phyloP scores from a whole-genome alignment of 2,113 vertebrate species.

The Cyprinodon tularosa region DNA sequence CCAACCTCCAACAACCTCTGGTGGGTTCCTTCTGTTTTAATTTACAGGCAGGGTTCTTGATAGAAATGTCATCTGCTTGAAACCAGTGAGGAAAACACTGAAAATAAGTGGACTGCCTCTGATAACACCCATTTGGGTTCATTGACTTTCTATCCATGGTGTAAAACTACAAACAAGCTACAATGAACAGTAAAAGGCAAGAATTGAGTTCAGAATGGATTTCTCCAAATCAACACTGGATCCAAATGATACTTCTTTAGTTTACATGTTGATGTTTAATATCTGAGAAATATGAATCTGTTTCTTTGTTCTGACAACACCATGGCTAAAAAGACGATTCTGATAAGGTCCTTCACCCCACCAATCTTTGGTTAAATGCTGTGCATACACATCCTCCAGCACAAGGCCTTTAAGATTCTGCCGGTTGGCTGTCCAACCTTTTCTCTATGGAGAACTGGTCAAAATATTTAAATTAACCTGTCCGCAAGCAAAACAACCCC shows the following conservation, averaged over 20 bases:
- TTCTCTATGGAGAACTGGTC: too few relatives aligned
- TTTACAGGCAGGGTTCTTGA: background rate
- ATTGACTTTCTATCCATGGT: too few relatives aligned
- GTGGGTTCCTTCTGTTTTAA: conserved; percentile 17
- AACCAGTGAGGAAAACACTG: too few relatives aligned
- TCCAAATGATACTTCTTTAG: background rate
- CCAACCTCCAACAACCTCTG: conserved; percentile 24
- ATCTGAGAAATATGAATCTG: background rate
- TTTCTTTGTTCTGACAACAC: background rate
- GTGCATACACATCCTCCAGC: too few relatives aligned
- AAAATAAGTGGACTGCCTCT: too few relatives aligned
- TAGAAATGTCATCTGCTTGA: background rate
- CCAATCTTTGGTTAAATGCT: too few relatives aligned
- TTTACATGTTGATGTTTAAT: background rate
- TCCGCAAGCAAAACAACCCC: too few relatives aligned
- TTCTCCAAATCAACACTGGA: background rate
- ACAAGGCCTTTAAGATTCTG: too few relatives aligned
- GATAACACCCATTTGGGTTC: background rate
- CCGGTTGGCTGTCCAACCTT: too few relatives aligned
- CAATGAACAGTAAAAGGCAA: background rate
- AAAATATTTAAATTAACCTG: too few relatives aligned
- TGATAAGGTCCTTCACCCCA: too few relatives aligned
- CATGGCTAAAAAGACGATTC: background rate
- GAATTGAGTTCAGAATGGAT: background rate
- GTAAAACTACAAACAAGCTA: background rate